These are phyloP conservation scores for Palythoa grandiflora DNA, from an alignment of 92 coral and sea anemone species.

Conservation along the genomic window DNA sequence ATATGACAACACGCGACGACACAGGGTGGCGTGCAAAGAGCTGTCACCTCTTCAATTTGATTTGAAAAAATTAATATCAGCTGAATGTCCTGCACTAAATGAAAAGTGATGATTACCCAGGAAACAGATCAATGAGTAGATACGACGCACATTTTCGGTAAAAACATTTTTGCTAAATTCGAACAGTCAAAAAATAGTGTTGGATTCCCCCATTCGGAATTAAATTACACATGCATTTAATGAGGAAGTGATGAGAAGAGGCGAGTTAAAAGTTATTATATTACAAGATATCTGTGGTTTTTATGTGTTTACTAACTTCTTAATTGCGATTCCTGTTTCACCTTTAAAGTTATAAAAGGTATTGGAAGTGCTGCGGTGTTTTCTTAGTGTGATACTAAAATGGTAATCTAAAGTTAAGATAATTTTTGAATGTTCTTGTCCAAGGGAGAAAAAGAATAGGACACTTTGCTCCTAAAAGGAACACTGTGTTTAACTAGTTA, in stretches of 20 bases:
- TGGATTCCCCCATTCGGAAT: background rate
- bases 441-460: too few species aligned
- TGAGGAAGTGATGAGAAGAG: conserved; percentile 48
- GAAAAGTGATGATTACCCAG: background rate
- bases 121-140: background rate
- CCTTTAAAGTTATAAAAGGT: too few species aligned
- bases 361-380: too few species aligned
- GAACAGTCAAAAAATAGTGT: background rate
- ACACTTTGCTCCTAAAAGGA: too few species aligned
- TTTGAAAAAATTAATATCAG: background rate
- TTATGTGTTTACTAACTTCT: background rate
- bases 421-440: too few species aligned
- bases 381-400: too few species aligned
- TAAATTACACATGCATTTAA: conserved; percentile 2
- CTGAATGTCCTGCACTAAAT: background rate
- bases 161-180: background rate
- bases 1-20: background rate
- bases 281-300: background rate
- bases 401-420: too few species aligned
- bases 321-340: background rate
- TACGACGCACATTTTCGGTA: background rate
- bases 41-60: conserved; percentile 16
- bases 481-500: too few species aligned
- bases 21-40: background rate
- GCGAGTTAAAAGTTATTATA: conserved; percentile 12